Percentiles rank a stretch among this genome's conserved stretches.
Evolutionary conservation across 2,113 vertebrate genomes (phyloP).

Genomic region (Atrichornis clamosus): DNA sequence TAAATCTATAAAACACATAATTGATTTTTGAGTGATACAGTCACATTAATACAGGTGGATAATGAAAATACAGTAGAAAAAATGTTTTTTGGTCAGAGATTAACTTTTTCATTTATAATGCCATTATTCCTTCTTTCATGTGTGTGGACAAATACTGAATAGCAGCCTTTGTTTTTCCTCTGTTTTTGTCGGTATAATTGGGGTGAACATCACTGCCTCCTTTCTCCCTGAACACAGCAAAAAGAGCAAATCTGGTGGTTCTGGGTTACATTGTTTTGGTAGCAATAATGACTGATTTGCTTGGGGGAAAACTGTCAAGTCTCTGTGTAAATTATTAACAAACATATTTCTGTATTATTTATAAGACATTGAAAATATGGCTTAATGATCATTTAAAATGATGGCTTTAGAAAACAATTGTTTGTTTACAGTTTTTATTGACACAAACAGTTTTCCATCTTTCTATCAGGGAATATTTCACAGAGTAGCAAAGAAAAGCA

Average conservation of each 20-base stretch:
- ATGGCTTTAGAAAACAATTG: not conserved
- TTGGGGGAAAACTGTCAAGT: not conserved
- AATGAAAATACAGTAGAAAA: not conserved
- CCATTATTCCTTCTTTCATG: not conserved
- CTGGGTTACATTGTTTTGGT: not conserved
- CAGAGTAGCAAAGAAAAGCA: not conserved
- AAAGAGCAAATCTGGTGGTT: not conserved
- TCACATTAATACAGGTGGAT: not conserved
- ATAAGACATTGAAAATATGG: not conserved
- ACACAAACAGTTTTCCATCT: not conserved
- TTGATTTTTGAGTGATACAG: not conserved
- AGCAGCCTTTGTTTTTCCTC: not conserved
- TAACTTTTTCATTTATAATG: not conserved
- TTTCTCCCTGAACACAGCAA: not conserved
- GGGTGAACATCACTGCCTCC: not conserved
- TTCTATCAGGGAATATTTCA: not conserved
- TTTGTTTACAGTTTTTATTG: not conserved
- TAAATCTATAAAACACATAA: not conserved
- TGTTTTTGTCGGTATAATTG: not conserved
- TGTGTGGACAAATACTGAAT: not conserved
- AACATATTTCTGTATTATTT: slow-evolving; percentile 11
- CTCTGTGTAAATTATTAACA: slow-evolving; percentile 18
- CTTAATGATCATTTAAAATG: not conserved
- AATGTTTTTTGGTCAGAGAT: not conserved
- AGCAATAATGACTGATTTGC: not conserved